A percentile compares a stretch with the other conserved stretches of the same genome.
Evolutionary conservation across 2,888 invertebrate genomes (phyloP).

Genomic region (Himalopsyche anomala): DNA sequence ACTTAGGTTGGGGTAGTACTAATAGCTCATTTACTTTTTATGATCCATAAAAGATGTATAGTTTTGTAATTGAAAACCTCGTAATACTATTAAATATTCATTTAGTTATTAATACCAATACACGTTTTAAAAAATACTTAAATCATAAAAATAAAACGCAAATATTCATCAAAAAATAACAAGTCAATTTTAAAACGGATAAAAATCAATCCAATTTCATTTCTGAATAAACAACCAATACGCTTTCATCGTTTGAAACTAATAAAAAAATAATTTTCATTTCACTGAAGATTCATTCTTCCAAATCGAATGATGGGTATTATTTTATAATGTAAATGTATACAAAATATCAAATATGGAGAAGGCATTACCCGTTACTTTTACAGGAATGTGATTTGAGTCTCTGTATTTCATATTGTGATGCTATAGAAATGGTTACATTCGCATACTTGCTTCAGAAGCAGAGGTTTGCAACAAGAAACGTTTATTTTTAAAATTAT

Average conservation of each 20-base stretch:
- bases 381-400: conserved; percentile 10
- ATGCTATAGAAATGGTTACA: conserved; percentile 33
- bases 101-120: too few relatives aligned
- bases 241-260: not conserved
- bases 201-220: not conserved
- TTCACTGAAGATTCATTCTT: not conserved
- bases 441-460: not conserved
- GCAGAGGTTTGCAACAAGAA: not conserved
- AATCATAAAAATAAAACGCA: too few relatives aligned
- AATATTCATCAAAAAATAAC: too few relatives aligned
- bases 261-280: conserved; percentile 39
- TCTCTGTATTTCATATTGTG: conserved; percentile 40
- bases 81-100: too few relatives aligned
- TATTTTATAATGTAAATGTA: conserved; percentile 9
- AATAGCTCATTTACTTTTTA: too few relatives aligned
- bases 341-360: conserved; percentile 40
- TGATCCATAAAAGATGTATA: too few relatives aligned
- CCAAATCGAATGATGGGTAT: conserved; percentile 42
- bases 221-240: conserved; percentile 1
- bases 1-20: too few relatives aligned
- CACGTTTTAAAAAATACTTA: too few relatives aligned
- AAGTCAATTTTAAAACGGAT: too few relatives aligned
- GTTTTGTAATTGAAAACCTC: too few relatives aligned
- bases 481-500: too few relatives aligned
- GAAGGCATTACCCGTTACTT: conserved; percentile 33